Evolutionary conservation across 35 echinoderm and acorn worm genomes (phyloP).

Genomic region (Diadema setosum): DNA sequence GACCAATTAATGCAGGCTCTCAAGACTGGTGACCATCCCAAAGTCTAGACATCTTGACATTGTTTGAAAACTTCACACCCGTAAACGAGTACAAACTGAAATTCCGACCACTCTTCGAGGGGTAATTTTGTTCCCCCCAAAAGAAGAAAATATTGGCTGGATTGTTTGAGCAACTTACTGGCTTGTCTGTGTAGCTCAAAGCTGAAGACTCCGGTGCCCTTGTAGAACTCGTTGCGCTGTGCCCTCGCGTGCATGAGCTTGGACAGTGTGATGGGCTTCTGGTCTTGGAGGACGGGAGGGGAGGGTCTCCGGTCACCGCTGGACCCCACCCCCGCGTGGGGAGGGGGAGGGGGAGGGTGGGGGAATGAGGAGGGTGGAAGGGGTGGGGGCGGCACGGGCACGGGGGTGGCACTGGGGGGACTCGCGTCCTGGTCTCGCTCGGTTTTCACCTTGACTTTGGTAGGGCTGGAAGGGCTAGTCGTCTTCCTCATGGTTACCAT

Average conservation of each 20-base stretch:
- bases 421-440: slow-evolving; percentile 29
- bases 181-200: slow-evolving; percentile 92
- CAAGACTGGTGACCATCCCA: too few species aligned
- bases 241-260: slow-evolving; percentile 93
- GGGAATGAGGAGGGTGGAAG: background rate
- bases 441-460: slow-evolving; percentile 43
- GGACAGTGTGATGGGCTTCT: slow-evolving; percentile 84
- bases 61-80: too few species aligned
- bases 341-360: background rate
- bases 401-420: background rate
- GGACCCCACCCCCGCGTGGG: background rate
- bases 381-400: background rate
- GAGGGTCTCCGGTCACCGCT: slow-evolving; percentile 10
- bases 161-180: slow-evolving; percentile 76
- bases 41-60: too few species aligned
- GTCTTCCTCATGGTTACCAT: slow-evolving; percentile 54
- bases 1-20: too few species aligned
- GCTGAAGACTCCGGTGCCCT: slow-evolving; percentile 93
- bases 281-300: slow-evolving; percentile 20
- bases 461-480: slow-evolving; percentile 39
- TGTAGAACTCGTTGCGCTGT: slow-evolving; percentile 87
- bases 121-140: too few species aligned
- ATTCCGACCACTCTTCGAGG: too few species aligned
- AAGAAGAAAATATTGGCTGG: too few species aligned
- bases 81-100: too few species aligned